Evolutionary conservation across 2,113 vertebrate genomes (phyloP).

Genomic region (Tonatia bakeri): DNA sequence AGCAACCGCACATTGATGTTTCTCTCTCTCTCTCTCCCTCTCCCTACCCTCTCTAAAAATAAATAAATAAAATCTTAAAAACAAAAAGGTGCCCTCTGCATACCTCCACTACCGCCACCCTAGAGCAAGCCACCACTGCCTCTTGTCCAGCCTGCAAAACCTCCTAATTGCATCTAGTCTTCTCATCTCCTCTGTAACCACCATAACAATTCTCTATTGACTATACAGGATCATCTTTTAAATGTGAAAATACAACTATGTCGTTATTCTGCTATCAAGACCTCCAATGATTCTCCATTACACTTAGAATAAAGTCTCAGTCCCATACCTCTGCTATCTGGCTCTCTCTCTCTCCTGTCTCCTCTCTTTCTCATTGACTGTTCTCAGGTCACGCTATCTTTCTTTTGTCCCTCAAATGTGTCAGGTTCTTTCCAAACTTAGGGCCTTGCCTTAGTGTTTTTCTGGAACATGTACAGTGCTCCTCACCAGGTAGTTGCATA

Average conservation of each 20-base stretch:
- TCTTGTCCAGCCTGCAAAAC: background rate
- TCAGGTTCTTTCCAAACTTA: background rate
- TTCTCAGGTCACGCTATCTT: background rate
- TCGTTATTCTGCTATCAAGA: background rate
- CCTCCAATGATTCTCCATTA: background rate
- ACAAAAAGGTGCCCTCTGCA: background rate
- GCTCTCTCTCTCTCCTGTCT: background rate
- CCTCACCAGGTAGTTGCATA: no score
- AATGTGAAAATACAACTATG: background rate
- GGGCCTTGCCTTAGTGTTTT: background rate
- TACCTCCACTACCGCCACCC: background rate
- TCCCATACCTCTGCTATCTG: background rate
- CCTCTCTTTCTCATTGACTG: background rate
- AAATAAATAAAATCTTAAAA: no score
- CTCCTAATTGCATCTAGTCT: background rate
- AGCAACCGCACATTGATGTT: no score
- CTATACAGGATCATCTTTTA: background rate
- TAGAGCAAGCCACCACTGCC: background rate
- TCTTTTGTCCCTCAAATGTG: background rate
- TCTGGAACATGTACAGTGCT: background rate
- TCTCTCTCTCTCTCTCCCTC: no score
- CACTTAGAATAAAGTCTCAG: background rate
- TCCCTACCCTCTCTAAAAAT: no score
- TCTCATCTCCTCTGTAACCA: background rate
- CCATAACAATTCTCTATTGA: background rate